phyloP scores from a whole-genome alignment of 1,140 invertebrate species.

The Pseudomyrmex gracilis region DNA sequence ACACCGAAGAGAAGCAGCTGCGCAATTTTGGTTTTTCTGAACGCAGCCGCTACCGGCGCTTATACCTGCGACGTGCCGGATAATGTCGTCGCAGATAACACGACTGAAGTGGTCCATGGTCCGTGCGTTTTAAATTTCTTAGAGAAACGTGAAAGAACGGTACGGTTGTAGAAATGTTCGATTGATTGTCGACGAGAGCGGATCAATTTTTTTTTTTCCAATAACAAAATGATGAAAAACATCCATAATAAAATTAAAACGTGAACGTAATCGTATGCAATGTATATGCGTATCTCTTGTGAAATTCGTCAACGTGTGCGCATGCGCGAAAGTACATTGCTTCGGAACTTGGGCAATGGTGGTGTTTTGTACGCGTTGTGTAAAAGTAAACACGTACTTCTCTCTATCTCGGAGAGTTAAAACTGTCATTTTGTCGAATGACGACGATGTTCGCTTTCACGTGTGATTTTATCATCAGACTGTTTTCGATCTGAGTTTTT shows the following conservation, averaged over 20 bases:
- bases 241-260: no score
- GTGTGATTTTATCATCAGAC: no score
- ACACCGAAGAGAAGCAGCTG: no score
- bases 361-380: neutral
- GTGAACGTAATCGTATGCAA: neutral
- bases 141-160: no score
- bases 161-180: neutral
- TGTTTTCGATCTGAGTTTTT: neutral
- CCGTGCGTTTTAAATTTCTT: no score
- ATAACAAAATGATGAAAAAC: neutral
- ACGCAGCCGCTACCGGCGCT: no score
- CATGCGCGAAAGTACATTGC: slow-evolving; percentile 24
- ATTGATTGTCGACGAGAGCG: neutral
- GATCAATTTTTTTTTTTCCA: slow-evolving; percentile 18
- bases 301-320: neutral
- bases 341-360: neutral
- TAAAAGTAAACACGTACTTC: neutral
- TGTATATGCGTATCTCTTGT: neutral
- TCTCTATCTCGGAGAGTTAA: no score
- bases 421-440: neutral
- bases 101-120: no score
- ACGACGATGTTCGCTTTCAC: no score
- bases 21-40: no score
- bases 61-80: no score
- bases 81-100: no score